Base-by-base conservation (phyloP, 2,113 vertebrate species). In the Cryptotis parvus region DNA sequence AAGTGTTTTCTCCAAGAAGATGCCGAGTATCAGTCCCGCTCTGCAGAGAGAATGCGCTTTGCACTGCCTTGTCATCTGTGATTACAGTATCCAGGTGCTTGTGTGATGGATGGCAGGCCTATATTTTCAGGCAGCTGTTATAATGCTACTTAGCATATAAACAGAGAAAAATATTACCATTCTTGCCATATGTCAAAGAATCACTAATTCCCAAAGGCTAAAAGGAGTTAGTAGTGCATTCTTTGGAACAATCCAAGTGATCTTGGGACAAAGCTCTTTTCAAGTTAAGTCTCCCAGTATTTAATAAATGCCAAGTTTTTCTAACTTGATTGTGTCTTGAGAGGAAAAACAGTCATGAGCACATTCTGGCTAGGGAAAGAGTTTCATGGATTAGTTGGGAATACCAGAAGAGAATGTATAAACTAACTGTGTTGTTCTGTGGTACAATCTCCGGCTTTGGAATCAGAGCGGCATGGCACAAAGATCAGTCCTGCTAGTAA, bases 161-260 rank as follows among this genome's bases (percentile, higher is more conserved):
- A 89, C 69, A 94, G 65, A 95, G 84, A 68, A 93, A 87, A 87
- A 84, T 65, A 91, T 87, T 92, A 89, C 79, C 88, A 52, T 74
- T 87, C 72, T 92, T 91, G 20, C 91, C 58, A 52, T 84, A 74
- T 92, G 84, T 92, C 91, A 85, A 91, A 95, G 45, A 49, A 91
- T 73, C 29, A 5, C 4, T 65, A 26, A 82, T 84, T 83, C 58
- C 69, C 78, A 92, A 91, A 90, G 45, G 41, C 77, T 55, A 70
- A 37, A 76, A 89, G 0, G 8, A 95, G 70, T 58, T 65, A 52
- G 16, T 69, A 43, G 49, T 74, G 61, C 74, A 61, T 81, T 92
- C 84, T 96, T 70, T 39, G 58, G 78, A 94, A 92, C 15, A 81
- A 58, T 73, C 37, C 16, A 27, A 75, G 9, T 89, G 77, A 92